Base-by-base conservation (phyloP, 2,113 vertebrate species). In the Catharus fuscescens region DNA sequence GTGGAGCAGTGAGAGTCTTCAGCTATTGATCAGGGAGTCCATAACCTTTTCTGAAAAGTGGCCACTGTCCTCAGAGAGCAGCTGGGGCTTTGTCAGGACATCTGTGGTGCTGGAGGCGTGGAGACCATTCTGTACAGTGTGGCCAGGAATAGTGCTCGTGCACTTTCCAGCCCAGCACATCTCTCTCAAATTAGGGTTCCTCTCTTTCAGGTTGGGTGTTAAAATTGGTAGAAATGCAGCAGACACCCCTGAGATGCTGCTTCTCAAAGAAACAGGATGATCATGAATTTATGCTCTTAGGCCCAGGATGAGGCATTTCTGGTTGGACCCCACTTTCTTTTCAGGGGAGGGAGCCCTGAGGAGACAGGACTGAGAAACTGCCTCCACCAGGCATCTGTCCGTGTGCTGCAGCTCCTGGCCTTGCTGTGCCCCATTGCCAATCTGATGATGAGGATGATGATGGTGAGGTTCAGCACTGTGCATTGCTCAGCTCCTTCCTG, bases 131-230 rank as follows among this genome's bases (percentile, higher is more conserved):
- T 67, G 60, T 64, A 28, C 34, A 47, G 34, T 32, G 8, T 42
- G 44, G 42, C 12, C 20, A 54, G 20, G 47, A 3, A 1, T 10
- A 60, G n/a, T 1, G 0, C 8, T 76, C 8, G 23, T 26, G 10
- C 18, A 18, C 24, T 45, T 86, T 47, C 31, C 31, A 62, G 56
- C 9, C 10, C 24, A 84, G 24, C 24, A 67, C 10, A 15, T 19
- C 6, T 4, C 20, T 83, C 24, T 25, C 25, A 32, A 74, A 59
- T 50, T 28, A 31, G 15, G 8, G 23, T 12, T 74, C 7, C 40
- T 81, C 17, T 53, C 38, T 42, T 57, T 15, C 36, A 32, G 12
- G 34, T 44, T 14, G 26, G 28, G 8, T 34, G 29, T 54, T 62
- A 82, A 76, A 72, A 9, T 36, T 20, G 5, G 31, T 10, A 48